These are phyloP conservation scores for Desmophyllum pertusum DNA, from an alignment of 92 coral and sea anemone genomes.

Conservation along the genomic window DNA sequence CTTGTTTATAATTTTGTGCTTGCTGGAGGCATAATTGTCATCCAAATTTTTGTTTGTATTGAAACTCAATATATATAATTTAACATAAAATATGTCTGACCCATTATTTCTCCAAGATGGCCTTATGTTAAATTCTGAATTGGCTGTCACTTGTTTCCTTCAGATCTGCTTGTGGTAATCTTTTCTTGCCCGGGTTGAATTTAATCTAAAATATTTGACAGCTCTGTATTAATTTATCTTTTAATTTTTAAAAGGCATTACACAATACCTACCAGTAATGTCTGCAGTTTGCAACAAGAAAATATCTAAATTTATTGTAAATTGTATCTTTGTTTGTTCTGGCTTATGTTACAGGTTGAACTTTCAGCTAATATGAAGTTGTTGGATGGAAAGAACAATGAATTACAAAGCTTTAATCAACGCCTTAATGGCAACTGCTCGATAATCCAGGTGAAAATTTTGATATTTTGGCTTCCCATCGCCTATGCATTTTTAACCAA, in stretches of 20 bases:
- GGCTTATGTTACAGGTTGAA: constrained; percentile 64
- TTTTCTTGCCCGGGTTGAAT: not conserved
- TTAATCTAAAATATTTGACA: no score
- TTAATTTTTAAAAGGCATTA: no score
- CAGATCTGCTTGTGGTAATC: no score
- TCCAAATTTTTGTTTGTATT: not conserved
- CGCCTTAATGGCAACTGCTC: constrained; percentile 74
- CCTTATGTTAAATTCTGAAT: constrained; percentile 12
- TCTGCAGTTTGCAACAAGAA: not conserved
- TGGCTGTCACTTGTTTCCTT: not conserved
- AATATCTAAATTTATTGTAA: not conserved
- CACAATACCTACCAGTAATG: not conserved
- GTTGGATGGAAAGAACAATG: constrained; percentile 69
- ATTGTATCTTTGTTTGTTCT: not conserved
- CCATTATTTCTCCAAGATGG: not conserved
- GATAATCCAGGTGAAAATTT: constrained; percentile 76
- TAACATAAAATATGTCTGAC: not conserved
- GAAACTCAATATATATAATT: not conserved
- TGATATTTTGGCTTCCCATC: not conserved
- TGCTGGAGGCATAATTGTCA: not conserved
- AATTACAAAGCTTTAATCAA: constrained; percentile 73
- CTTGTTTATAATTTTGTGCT: not conserved
- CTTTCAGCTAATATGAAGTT: constrained; percentile 70
- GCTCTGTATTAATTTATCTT: no score
- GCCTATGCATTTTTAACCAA: not conserved